Conservation (phyloP, 2,888 invertebrate species). For the Limenitis camilla region DNA sequence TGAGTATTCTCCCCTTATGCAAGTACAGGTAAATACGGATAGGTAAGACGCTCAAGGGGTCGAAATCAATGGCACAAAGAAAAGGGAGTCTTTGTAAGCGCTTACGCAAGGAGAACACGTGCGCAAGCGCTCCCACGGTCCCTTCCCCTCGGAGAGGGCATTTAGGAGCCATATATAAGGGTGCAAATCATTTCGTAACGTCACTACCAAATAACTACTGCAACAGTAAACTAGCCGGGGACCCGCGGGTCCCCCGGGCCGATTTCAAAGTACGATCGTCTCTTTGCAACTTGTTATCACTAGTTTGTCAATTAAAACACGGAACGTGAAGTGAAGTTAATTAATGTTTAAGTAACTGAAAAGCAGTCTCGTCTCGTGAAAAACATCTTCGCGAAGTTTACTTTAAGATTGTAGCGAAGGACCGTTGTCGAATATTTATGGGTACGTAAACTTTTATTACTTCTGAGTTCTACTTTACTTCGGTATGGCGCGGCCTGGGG, state of each 20-base stretch:
- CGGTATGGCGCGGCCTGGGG: constrained; percentile 11
- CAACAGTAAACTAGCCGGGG: constrained; percentile 54
- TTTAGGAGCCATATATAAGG: constrained; percentile 57
- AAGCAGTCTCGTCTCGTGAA: constrained; percentile 33
- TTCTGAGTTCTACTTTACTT: constrained; percentile 18
- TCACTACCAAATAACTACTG: constrained; percentile 53
- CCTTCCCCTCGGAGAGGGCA: constrained; percentile 44
- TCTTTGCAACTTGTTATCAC: constrained; percentile 25
- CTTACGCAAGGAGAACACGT: constrained; percentile 66
- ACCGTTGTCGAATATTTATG: constrained; percentile 30
- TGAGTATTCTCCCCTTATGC: constrained; percentile 60
- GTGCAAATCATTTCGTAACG: constrained; percentile 29
- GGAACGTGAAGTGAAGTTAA: constrained; percentile 38
- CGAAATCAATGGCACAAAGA: constrained; percentile 62
- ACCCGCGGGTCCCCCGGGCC: constrained; percentile 41
- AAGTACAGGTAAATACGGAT: constrained; percentile 65
- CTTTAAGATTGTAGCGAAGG: constrained; percentile 25
- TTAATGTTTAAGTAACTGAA: constrained; percentile 44
- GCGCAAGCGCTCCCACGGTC: constrained; percentile 66
- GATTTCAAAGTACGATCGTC: constrained; percentile 19
- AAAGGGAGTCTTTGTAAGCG: constrained; percentile 62
- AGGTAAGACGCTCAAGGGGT: constrained; percentile 67
- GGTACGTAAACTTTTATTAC: constrained; percentile 35
- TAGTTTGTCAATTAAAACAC: constrained; percentile 50
- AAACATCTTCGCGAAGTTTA: constrained; percentile 32